Evolutionary conservation across 2,797 vertebrate genomes (phyloP), one percentile per base, ranked within the genome.

Genomic region (Pachyuromys duprasi): DNA sequence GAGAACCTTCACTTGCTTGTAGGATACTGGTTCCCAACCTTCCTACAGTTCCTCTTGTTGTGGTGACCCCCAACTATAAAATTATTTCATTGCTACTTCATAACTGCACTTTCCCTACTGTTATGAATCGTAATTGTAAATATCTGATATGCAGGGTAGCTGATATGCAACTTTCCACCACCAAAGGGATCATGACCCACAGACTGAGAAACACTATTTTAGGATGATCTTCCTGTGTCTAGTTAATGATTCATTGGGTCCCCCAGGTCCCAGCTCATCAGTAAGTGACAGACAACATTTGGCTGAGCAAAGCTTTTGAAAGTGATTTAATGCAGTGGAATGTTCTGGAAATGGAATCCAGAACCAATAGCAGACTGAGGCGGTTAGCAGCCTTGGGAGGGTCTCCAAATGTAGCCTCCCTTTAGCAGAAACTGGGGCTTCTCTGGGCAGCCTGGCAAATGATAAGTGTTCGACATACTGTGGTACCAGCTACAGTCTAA

Each of bases 231-330:
- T 82, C 39, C 75, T 79, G 55, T 72, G 28, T 33, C 33, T 87
- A 36, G 20, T 12, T 72, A 26, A 57, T 53, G 70, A 90, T 79
- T 92, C n/a, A 15, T 9, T 36, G 82, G 87, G 45, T 63, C 74
- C 45, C 39, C 39, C 20, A 31, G 57, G 60, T 18, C n/a, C 65
- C 31, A 75, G 42, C 45, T 80, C 49, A 26, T 79, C 15, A 53
- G 78, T 93, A 82, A 92, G 93, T 39, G 70, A 39, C 4, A 79
- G 31, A 86, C 28, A 84, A 8, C 65, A 36, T 92, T 92, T 72
- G 69, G 28, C 63, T 75, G 33, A 86, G 87, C 28, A 83, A 42
- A 86, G 60, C 13, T 93, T 97, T 93, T 36, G 6, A 57, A 36
- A 72, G 80, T 72, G 33, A 80, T 90, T 94, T 55, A 75, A 86